These are phyloP conservation scores for Tanypteryx hageni DNA, from an alignment of 2,888 invertebrate genomes.

Conservation along the genomic window DNA sequence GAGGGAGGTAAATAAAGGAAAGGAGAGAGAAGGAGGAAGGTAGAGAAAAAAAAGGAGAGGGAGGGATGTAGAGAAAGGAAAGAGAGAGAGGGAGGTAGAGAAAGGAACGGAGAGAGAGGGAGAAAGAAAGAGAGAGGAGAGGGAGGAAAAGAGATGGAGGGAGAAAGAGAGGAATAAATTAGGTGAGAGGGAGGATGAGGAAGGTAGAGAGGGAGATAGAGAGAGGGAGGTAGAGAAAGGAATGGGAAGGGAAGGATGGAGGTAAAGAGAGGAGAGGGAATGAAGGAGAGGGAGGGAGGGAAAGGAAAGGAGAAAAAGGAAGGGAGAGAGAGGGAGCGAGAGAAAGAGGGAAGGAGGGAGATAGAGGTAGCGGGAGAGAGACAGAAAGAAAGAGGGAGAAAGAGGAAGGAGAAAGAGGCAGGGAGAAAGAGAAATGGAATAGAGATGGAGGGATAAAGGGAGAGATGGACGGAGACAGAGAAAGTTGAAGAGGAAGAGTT, in stretches of 20 bases:
- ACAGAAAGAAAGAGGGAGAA: neutral
- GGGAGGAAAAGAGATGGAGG: neutral
- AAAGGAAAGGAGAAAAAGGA: neutral
- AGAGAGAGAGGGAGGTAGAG: neutral
- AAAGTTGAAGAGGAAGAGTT: neutral
- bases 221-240: neutral
- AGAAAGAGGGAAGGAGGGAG: neutral
- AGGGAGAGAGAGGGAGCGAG: neutral
- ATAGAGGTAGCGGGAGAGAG: neutral
- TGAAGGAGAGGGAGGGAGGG: neutral
- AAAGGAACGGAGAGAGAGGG: neutral
- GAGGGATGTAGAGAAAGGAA: neutral
- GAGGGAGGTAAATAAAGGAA: neutral
- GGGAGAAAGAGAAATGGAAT: neutral
- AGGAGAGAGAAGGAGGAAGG: neutral
- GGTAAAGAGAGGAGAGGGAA: neutral
- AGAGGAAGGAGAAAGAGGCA: neutral
- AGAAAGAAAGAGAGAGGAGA: neutral
- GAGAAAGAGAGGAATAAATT: no score
- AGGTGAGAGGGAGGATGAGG: no score
- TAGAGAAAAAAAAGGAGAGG: neutral
- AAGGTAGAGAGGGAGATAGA: neutral
- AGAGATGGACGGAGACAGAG: neutral
- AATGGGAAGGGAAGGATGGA: neutral
- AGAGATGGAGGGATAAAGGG: neutral